These are phyloP conservation scores for Thaumetopoea pityocampa DNA, from an alignment of 1,140 invertebrate species.

Conservation along the genomic window DNA sequence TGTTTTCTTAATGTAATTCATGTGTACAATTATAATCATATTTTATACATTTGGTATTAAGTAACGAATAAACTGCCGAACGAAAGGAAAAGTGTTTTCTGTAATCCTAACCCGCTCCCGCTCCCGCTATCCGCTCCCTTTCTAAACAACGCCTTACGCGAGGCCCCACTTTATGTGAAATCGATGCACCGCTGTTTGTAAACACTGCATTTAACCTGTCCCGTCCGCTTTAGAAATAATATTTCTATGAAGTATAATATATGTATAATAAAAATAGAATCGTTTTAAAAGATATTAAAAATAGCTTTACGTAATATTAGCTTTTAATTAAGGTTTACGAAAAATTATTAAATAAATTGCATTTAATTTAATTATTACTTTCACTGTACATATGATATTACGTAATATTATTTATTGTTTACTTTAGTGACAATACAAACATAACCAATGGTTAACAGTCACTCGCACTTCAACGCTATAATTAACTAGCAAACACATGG, in stretches of 20 bases:
- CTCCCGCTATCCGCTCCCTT: conserved; percentile 3
- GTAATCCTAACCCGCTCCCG: conserved; percentile 4
- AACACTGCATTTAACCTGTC: too few relatives aligned
- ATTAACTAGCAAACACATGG: too few relatives aligned
- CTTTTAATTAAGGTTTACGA: not conserved
- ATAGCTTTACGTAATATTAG: too few relatives aligned
- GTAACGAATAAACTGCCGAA: too few relatives aligned
- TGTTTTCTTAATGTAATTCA: too few relatives aligned
- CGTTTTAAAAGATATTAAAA: too few relatives aligned
- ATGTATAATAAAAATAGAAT: not conserved
- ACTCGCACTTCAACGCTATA: too few relatives aligned
- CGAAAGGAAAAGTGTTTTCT: too few relatives aligned
- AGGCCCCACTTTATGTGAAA: conserved; percentile 66
- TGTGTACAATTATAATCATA: too few relatives aligned
- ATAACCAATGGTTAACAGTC: too few relatives aligned
- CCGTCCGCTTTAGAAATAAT: conserved; percentile 37
- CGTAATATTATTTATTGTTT: not conserved
- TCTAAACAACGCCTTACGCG: conserved; percentile 11
- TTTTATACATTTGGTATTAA: too few relatives aligned
- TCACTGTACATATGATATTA: not conserved
- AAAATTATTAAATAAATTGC: not conserved
- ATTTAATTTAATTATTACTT: conserved; percentile 6
- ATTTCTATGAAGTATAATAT: conserved; percentile 9
- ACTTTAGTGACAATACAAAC: not conserved
- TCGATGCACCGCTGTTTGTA: conserved; percentile 70